Percentiles rank a stretch among this genome's conserved stretches.
phyloP scores from a whole-genome alignment of 2,888 invertebrate genomes.

The Dorcus parallelipipedus region DNA sequence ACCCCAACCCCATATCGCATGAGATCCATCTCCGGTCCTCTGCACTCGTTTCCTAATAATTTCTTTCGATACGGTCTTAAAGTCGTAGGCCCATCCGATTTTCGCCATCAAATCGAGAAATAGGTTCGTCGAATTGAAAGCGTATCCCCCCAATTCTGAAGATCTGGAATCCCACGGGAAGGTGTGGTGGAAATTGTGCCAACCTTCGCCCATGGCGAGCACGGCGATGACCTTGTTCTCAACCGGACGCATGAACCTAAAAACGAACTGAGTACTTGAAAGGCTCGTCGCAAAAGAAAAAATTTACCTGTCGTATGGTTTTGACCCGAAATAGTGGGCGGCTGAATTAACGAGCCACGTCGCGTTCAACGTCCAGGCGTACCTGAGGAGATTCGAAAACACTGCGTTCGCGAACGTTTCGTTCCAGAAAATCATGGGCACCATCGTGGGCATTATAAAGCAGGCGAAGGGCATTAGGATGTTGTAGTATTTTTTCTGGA shows the following conservation, averaged over 20 bases:
- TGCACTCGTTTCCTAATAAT: slow-evolving; percentile 66
- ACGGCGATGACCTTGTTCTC: slow-evolving; percentile 68
- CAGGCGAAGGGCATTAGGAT: slow-evolving; percentile 69
- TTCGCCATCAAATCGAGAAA: slow-evolving; percentile 80
- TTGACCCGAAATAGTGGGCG: slow-evolving; percentile 77
- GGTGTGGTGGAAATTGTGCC: slow-evolving; percentile 84
- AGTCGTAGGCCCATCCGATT: slow-evolving; percentile 84
- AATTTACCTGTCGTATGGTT: slow-evolving; percentile 69
- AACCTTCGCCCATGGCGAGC: slow-evolving; percentile 73
- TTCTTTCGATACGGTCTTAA: slow-evolving; percentile 73
- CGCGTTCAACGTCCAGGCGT: slow-evolving; percentile 75
- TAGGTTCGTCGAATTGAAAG: slow-evolving; percentile 69
- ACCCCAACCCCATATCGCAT: slow-evolving; percentile 78
- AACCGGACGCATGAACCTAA: slow-evolving; percentile 64
- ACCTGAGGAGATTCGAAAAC: slow-evolving; percentile 73
- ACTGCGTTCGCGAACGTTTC: slow-evolving; percentile 67
- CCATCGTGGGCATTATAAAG: slow-evolving; percentile 71
- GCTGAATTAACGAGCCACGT: slow-evolving; percentile 91
- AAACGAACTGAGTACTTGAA: not conserved
- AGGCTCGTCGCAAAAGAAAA: not conserved
- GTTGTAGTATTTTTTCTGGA: slow-evolving; percentile 85
- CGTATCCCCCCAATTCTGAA: slow-evolving; percentile 71
- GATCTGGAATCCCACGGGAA: slow-evolving; percentile 87
- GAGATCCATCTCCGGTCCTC: slow-evolving; percentile 72
- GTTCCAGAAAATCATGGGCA: slow-evolving; percentile 76